Conservation (phyloP, 2,113 vertebrate genomes). For the Bubo bubo region DNA sequence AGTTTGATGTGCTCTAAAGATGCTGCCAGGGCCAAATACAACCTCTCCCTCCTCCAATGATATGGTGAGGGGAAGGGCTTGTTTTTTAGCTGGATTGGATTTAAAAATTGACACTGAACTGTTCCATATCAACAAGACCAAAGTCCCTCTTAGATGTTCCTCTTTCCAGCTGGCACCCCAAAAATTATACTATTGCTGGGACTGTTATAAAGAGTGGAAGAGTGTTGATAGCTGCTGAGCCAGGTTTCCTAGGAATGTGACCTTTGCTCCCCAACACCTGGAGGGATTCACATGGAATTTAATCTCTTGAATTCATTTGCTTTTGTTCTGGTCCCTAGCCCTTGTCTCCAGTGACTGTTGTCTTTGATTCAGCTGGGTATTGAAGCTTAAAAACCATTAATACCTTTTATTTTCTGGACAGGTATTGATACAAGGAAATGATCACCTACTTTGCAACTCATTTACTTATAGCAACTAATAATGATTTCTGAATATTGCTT, state of each 20-base stretch:
- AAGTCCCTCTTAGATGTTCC: not conserved
- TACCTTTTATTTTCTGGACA: not conserved
- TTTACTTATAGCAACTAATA: too few species aligned
- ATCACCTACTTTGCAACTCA: too few species aligned
- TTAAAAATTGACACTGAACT: not conserved
- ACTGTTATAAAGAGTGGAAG: not conserved
- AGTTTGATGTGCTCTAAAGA: too few species aligned
- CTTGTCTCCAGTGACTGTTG: not conserved
- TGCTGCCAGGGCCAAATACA: not conserved
- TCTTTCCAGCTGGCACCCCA: accelerated
- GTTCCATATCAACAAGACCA: not conserved
- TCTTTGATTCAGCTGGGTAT: not conserved
- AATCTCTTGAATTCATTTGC: not conserved
- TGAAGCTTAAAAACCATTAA: not conserved
- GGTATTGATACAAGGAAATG: not conserved
- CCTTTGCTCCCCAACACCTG: not conserved
- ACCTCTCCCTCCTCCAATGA: accelerated
- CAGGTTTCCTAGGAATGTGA: not conserved
- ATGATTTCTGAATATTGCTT: too few species aligned
- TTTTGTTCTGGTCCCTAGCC: not conserved
- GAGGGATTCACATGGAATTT: not conserved
- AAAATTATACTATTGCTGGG: not conserved
- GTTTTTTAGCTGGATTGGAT: accelerated
- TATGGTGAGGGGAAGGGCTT: not conserved
- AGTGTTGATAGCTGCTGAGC: not conserved